Percentiles rank a stretch among this genome's conserved stretches.
Evolutionary conservation across 2,888 invertebrate species (phyloP).

Genomic region (Brachyopa scutellaris): DNA sequence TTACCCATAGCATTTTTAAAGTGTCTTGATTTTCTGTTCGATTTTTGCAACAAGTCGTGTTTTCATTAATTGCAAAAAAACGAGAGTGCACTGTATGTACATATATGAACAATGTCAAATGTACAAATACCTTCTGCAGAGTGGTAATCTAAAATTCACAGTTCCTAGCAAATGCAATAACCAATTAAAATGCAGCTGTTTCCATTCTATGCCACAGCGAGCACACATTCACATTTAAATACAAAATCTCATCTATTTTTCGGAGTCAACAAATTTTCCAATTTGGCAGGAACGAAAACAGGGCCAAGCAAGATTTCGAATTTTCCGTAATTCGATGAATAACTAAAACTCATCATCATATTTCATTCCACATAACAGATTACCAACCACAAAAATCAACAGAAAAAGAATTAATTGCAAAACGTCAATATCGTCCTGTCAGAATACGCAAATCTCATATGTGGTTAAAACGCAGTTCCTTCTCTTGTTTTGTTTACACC

Average conservation of each 20-base stretch:
- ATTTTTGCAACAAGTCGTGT: too few relatives aligned
- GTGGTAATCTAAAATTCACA: too few relatives aligned
- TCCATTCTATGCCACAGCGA: background rate
- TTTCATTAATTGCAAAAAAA: too few relatives aligned
- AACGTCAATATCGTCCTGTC: constrained; percentile 28
- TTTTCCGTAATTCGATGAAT: background rate
- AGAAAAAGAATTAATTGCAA: background rate
- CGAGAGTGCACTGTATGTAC: too few relatives aligned
- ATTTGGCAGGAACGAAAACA: background rate
- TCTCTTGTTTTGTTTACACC: constrained; percentile 4
- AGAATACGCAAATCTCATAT: constrained; percentile 2
- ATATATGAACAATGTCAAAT: too few relatives aligned
- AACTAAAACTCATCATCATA: background rate
- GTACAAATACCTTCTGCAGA: too few relatives aligned
- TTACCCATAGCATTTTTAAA: too few relatives aligned
- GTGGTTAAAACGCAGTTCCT: constrained; percentile 10
- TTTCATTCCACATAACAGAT: background rate
- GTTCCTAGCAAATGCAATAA: too few relatives aligned
- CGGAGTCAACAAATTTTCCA: background rate
- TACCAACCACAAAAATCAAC: background rate
- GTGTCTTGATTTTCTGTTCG: too few relatives aligned
- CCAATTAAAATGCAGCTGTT: background rate
- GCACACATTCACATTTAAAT: background rate
- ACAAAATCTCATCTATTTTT: background rate
- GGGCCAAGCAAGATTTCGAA: too few relatives aligned